Evolutionary conservation across 2,888 invertebrate genomes (phyloP), one percentile per base, ranked within the genome.

Genomic region (Perdita meconis): DNA sequence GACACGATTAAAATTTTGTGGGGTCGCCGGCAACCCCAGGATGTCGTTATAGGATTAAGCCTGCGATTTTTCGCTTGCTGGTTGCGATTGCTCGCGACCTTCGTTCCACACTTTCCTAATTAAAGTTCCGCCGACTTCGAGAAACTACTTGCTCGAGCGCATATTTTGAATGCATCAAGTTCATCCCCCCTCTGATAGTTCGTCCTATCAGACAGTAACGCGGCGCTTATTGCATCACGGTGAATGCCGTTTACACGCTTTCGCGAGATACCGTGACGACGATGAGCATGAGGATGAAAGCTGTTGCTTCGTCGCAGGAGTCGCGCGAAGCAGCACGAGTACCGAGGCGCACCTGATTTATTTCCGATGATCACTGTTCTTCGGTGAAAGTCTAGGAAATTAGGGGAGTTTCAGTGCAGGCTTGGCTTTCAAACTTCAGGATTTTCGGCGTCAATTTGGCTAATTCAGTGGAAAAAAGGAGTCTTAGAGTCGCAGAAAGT

Each of bases 191-290:
- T 16, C 44, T 65, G 55, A 75, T 72, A 63, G 66, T 55, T 75
- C 36, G 63, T 64, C 55, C 72, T 65, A 55, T 72, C 76, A 44
- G 51, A 57, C 69, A 61, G 78, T 76, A 84, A 83, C 61, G 64
- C 67, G 84, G 84, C 77, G 82, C 84, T 82, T 78, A 71, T 79
- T 80, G 72, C 76, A 64, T 61, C 72, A 53, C 57, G 51, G 50
- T 12, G 50, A 55, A 22, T 61, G 44, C 16, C 51, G 66, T 80
- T 68, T 72, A 76, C 76, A 79, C 65, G 50, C 61, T 34, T 69
- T 42, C 16, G 34, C 26, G n/a, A 40, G 34, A 36, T 44, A 42
- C 40, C 53, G 53, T 30, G 30, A n/a, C n/a, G 53, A 69, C 65
- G 69, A 55, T 50, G 68, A 76, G 51, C 47, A 67, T 59, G 59